Evolutionary conservation across 2,797 vertebrate species (phyloP).

Genomic region (Poecilia picta): DNA sequence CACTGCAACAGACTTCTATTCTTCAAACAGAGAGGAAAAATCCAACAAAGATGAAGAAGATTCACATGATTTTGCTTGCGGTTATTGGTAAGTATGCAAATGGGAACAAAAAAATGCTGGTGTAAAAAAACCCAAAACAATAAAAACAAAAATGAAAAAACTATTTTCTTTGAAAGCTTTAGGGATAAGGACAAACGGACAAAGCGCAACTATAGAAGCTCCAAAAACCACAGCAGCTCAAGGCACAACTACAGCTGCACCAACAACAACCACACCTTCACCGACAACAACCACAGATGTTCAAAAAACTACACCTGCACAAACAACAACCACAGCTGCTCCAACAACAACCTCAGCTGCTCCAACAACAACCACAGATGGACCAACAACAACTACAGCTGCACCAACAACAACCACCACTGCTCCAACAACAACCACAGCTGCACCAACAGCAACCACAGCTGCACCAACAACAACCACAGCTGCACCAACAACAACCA

Average conservation of each 20-base stretch:
- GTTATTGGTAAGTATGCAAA: background rate
- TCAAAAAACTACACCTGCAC: background rate
- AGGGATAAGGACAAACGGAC: background rate
- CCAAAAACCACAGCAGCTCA: background rate
- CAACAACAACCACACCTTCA: background rate
- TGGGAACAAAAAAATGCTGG: background rate
- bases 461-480: accelerated
- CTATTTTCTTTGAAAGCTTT: background rate
- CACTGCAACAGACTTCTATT: background rate
- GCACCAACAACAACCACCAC: background rate
- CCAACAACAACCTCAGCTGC: background rate
- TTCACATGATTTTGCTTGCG: background rate
- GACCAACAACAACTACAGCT: background rate
- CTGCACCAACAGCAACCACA: background rate
- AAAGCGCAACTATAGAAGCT: background rate
- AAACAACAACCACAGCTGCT: background rate
- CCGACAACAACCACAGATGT: background rate
- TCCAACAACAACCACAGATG: background rate
- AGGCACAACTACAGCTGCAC: background rate
- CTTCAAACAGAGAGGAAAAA: background rate
- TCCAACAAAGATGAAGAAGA: background rate
- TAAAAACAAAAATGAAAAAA: no score
- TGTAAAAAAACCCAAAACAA: no score
- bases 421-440: accelerated
- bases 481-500: accelerated